phyloP scores from a whole-genome alignment of 2,797 vertebrate species.

The Gymnopithys bicolor region DNA sequence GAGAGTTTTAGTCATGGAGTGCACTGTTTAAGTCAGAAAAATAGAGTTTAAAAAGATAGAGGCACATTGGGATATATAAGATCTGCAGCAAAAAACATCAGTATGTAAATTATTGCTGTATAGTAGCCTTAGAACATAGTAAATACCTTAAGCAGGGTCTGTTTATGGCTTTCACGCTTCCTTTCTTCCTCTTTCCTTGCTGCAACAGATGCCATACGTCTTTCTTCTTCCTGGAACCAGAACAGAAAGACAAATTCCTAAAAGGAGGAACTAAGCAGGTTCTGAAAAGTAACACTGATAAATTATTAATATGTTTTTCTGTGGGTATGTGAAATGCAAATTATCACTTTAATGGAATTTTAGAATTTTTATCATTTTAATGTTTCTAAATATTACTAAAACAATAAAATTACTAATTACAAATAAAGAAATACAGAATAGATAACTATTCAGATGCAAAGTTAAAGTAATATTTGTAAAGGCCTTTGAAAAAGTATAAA shows the following conservation, averaged over 20 bases:
- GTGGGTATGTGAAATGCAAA: background rate
- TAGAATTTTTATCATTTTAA: background rate
- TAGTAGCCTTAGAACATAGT: background rate
- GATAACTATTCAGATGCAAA: background rate
- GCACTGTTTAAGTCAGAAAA: background rate
- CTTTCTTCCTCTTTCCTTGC: conserved; percentile 96
- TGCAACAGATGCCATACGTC: conserved; percentile 91
- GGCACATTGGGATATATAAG: background rate
- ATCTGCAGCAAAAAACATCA: background rate
- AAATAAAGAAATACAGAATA: background rate
- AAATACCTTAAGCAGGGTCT: conserved; percentile 92
- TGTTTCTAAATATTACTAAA: background rate
- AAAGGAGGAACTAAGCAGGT: background rate
- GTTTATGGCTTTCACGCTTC: conserved; percentile 94
- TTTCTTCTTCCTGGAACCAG: conserved; percentile 92
- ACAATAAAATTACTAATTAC: background rate
- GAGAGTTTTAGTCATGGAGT: background rate
- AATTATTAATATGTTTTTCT: background rate
- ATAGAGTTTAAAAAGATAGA: background rate
- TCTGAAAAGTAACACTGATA: background rate
- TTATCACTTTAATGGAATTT: background rate
- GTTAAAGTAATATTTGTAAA: background rate
- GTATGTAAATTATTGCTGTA: background rate
- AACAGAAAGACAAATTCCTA: background rate
- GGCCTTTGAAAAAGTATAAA: background rate